Conservation (phyloP, 2,797 vertebrate genomes). For the Tragelaphus eurycerus region DNA sequence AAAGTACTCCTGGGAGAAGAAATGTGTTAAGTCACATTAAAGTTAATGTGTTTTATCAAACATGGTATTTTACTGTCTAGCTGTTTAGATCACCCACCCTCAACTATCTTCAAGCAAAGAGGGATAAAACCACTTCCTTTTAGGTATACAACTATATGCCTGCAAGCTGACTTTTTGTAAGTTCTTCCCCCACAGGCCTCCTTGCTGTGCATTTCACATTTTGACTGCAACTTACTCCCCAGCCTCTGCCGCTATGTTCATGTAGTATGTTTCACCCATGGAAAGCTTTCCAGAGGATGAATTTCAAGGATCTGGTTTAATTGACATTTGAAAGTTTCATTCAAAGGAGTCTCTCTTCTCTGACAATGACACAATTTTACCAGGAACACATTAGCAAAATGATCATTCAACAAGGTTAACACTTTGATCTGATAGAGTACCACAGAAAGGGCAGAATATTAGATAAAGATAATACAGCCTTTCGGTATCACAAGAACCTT, state of each 20-base stretch:
- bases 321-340: background rate
- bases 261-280: background rate
- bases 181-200: fast-evolving
- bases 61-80: background rate
- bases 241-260: background rate
- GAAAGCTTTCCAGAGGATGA: background rate
- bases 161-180: background rate
- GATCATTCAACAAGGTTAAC: background rate
- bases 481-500: background rate
- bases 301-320: background rate
- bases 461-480: background rate
- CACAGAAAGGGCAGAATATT: background rate
- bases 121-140: background rate
- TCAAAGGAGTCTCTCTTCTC: background rate
- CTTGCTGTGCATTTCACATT: background rate
- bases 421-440: background rate
- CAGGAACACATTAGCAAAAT: constrained; percentile 21
- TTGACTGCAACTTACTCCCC: no score
- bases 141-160: fast-evolving
- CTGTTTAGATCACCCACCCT: background rate
- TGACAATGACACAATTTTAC: background rate
- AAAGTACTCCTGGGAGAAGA: background rate
- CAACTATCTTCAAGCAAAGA: background rate
- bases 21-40: constrained; percentile 1
- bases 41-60: background rate